These are phyloP conservation scores for Caenorhabditis sulstoni DNA, from an alignment of 2,888 invertebrate genomes.

Conservation along the genomic window DNA sequence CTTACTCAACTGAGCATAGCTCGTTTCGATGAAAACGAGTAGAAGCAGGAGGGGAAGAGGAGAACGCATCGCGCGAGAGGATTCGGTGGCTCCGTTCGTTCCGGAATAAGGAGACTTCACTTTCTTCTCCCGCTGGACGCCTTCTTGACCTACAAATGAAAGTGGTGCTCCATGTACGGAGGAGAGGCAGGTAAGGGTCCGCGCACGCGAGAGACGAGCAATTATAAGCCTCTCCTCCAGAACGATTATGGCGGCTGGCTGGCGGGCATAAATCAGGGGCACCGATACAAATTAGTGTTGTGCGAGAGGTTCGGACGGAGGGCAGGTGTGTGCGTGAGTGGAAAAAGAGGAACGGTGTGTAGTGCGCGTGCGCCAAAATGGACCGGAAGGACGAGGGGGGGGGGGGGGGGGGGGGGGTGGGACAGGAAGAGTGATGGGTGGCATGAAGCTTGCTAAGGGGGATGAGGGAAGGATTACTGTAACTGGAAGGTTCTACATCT, in stretches of 20 bases:
- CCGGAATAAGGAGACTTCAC: background rate
- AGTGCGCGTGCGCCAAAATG: too few species aligned
- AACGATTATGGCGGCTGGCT: background rate
- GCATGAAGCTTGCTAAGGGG: too few species aligned
- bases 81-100: background rate
- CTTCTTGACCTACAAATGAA: slow-evolving; percentile 49
- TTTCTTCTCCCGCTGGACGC: slow-evolving; percentile 7
- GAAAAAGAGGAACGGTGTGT: too few species aligned
- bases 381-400: too few species aligned
- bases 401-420: too few species aligned
- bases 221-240: slow-evolving; percentile 21
- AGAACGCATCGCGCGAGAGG: too few species aligned
- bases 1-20: slow-evolving; percentile 50
- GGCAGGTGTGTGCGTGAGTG: background rate
- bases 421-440: too few species aligned
- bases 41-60: background rate
- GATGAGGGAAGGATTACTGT: too few species aligned
- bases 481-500: too few species aligned
- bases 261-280: slow-evolving; percentile 39
- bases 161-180: slow-evolving; percentile 22
- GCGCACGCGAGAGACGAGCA: slow-evolving; percentile 6
- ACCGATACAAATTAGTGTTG: slow-evolving; percentile 50
- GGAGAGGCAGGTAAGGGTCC: background rate
- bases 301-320: background rate
- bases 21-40: background rate